phyloP scores from a whole-genome alignment of 2,888 invertebrate species.

The Neoscelio sp. region DNA sequence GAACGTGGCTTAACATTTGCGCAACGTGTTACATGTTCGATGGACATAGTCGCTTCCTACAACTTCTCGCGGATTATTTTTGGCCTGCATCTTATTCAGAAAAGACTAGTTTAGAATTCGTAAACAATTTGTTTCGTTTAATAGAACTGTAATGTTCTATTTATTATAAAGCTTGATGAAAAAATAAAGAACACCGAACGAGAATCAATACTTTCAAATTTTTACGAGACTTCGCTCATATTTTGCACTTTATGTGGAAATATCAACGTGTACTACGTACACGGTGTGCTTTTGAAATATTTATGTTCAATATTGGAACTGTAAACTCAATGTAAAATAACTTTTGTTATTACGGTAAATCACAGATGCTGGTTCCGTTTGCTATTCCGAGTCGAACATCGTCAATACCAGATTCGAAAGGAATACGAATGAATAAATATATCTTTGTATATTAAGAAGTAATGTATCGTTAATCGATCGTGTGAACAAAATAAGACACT shows the following conservation, averaged over 20 bases:
- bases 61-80: too few relatives aligned
- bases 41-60: too few relatives aligned
- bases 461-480: neutral
- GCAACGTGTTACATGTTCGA: too few relatives aligned
- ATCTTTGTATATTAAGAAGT: neutral
- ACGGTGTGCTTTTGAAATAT: slow-evolving; percentile 25
- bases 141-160: too few relatives aligned
- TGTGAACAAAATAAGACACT: too few relatives aligned
- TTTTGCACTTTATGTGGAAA: slow-evolving; percentile 38
- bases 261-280: slow-evolving; percentile 10
- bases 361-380: neutral
- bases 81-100: too few relatives aligned
- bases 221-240: slow-evolving; percentile 17
- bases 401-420: neutral
- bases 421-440: neutral
- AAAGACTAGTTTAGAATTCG: too few relatives aligned
- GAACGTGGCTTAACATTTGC: slow-evolving; percentile 46
- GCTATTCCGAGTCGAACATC: too few relatives aligned
- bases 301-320: slow-evolving; percentile 35
- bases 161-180: slow-evolving; percentile 4
- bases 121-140: too few relatives aligned
- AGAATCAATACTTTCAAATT: slow-evolving; percentile 14
- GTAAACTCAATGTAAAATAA: slow-evolving; percentile 24
- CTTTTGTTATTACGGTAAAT: slow-evolving; percentile 20
- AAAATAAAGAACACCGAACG: neutral